Conservation (phyloP, 1,140 invertebrate genomes). For the Trichonephila clavata region DNA sequence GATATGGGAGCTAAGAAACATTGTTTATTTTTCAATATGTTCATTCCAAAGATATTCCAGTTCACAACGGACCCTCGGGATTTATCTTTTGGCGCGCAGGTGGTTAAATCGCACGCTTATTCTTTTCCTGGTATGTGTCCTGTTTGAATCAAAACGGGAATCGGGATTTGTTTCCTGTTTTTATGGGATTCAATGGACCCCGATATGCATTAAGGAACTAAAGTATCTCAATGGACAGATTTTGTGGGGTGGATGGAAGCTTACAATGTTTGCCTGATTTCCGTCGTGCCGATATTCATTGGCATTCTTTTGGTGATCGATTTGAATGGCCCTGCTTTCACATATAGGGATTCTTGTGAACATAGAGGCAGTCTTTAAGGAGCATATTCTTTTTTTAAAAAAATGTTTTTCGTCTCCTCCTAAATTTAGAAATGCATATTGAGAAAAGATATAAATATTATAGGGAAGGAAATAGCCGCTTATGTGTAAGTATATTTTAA, state of each 20-base stretch:
- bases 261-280: neutral
- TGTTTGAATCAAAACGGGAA: slow-evolving; percentile 13
- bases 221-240: neutral
- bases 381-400: neutral
- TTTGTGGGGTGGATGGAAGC: neutral
- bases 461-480: no score
- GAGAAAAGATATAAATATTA: no score
- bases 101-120: neutral
- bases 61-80: slow-evolving; percentile 7
- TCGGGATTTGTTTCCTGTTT: slow-evolving; percentile 32
- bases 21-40: slow-evolving; percentile 4
- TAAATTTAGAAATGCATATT: no score
- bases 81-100: slow-evolving; percentile 39
- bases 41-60: neutral
- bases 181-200: neutral
- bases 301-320: neutral
- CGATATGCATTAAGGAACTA: neutral
- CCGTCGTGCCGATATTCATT: neutral
- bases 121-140: neutral
- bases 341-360: neutral
- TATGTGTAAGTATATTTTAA: no score
- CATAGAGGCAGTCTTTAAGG: neutral
- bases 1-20: neutral
- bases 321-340: neutral
- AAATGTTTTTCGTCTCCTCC: neutral